phyloP scores from a whole-genome alignment of 2,888 invertebrate species.

The Strigamia crassipes region DNA sequence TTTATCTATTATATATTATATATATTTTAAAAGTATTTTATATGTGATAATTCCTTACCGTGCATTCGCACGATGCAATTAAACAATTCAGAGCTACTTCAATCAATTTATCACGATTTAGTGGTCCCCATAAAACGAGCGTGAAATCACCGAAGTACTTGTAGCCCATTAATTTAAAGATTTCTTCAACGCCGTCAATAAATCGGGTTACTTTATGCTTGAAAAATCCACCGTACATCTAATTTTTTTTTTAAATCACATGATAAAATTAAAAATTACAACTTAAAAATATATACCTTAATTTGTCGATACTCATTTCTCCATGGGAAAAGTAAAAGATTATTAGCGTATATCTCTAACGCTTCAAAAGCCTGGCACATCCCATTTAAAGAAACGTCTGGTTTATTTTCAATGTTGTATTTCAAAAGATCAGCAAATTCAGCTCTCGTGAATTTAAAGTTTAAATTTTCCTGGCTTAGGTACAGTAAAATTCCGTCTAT shows the following conservation, averaged over 20 bases:
- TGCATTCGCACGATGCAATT: conserved; percentile 84
- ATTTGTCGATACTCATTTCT: conserved; percentile 81
- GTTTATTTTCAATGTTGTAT: conserved; percentile 48
- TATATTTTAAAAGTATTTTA: neutral
- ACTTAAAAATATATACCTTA: conserved; percentile 64
- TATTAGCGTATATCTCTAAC: conserved; percentile 81
- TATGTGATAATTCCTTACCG: conserved; percentile 65
- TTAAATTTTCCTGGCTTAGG: conserved; percentile 43
- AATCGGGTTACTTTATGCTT: conserved; percentile 84
- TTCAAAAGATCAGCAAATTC: conserved; percentile 48
- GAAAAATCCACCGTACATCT: conserved; percentile 86
- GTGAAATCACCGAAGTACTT: conserved; percentile 57
- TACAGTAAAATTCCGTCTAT: neutral
- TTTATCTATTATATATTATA: neutral
- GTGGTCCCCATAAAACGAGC: conserved; percentile 66
- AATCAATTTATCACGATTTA: conserved; percentile 79
- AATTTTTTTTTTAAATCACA: conserved; percentile 52
- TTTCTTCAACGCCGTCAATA: conserved; percentile 74
- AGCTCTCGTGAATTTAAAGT: conserved; percentile 48
- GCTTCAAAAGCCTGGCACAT: conserved; percentile 83
- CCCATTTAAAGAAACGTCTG: conserved; percentile 77
- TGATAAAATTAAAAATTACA: no score
- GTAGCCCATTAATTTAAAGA: conserved; percentile 84
- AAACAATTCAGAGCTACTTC: conserved; percentile 81
- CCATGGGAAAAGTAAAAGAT: conserved; percentile 85